phyloP scores from a whole-genome alignment of 2,888 invertebrate genomes.

The Conops quadrifasciatus region DNA sequence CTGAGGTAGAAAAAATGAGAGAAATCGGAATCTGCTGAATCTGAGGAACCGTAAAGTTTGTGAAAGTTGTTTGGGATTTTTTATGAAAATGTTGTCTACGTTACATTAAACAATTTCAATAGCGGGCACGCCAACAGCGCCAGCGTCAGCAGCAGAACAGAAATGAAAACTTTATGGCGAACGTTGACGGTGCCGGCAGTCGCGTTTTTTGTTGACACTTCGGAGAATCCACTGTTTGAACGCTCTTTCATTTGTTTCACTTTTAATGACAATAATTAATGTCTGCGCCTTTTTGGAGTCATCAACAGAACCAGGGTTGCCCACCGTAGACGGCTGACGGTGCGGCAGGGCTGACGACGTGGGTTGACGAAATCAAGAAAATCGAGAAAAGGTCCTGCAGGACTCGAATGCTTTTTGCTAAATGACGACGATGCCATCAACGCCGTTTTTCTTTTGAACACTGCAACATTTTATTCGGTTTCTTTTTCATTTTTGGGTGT shows the following conservation, averaged over 20 bases:
- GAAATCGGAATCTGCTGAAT: no score
- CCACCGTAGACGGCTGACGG: no score
- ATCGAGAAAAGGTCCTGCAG: neutral
- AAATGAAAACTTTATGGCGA: constrained; percentile 1
- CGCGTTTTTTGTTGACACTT: neutral
- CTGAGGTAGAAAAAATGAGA: no score
- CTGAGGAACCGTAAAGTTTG: no score
- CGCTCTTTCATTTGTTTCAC: constrained; percentile 14
- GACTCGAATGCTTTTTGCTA: constrained; percentile 11
- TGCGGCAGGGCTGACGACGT: constrained; percentile 9
- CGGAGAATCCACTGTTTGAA: neutral
- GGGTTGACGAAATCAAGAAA: neutral
- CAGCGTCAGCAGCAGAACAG: no score
- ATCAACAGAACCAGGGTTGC: no score
- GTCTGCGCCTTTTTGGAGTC: constrained; percentile 19
- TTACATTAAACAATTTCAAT: neutral
- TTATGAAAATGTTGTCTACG: neutral
- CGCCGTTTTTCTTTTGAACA: no score
- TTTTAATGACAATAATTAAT: constrained; percentile 33
- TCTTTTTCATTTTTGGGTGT: constrained; percentile 1
- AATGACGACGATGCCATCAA: no score
- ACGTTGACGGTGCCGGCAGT: neutral
- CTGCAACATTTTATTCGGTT: neutral
- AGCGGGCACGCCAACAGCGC: no score
- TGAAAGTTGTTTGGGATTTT: neutral